phyloP scores from a whole-genome alignment of 1,140 invertebrate genomes.

The Ceratosolen fusciceps region DNA sequence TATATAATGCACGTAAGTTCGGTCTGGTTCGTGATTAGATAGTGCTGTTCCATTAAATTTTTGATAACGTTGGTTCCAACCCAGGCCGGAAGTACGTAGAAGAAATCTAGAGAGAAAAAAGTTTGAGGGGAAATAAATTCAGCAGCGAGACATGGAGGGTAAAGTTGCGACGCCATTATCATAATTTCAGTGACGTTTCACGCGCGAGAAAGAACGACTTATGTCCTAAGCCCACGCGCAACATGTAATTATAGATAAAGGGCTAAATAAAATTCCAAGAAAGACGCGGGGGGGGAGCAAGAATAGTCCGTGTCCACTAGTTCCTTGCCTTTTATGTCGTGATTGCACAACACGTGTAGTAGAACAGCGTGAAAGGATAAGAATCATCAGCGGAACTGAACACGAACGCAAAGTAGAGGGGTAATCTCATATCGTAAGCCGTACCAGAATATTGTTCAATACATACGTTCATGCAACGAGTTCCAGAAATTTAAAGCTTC shows the following conservation, averaged over 20 bases:
- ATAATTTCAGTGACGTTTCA: constrained; percentile 53
- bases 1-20: not conserved
- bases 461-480: not conserved
- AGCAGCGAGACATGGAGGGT: not conserved
- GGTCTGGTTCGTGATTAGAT: constrained; percentile 8
- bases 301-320: not conserved
- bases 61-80: constrained; percentile 29
- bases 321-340: constrained; percentile 1
- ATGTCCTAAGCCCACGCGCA: constrained; percentile 30
- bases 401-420: constrained; percentile 14
- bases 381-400: constrained; percentile 11
- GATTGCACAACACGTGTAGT: constrained; percentile 4
- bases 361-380: constrained; percentile 23
- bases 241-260: constrained; percentile 52
- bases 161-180: constrained; percentile 60
- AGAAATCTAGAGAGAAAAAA: not conserved
- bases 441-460: not conserved
- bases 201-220: constrained; percentile 31
- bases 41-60: constrained; percentile 46
- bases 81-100: not conserved
- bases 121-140: not conserved
- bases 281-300: constrained; percentile 19
- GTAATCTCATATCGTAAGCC: not conserved
- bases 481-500: not conserved
- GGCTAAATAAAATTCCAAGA: constrained; percentile 44